Conservation (phyloP, 2,113 vertebrate genomes). For the Rhea pennata region DNA sequence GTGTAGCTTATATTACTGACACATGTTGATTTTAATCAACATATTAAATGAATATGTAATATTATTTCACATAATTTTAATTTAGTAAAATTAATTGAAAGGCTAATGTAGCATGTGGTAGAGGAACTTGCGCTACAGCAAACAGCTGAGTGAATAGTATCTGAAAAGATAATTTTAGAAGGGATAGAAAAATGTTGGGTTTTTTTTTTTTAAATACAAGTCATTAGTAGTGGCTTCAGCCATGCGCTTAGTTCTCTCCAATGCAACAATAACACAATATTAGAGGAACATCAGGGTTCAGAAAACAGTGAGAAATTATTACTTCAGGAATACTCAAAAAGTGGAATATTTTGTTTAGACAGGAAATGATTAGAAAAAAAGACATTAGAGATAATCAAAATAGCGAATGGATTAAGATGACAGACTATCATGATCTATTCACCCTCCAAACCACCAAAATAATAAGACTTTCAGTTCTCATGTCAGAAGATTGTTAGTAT, state of each 20-base stretch:
- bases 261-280: neutral
- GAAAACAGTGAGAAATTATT: neutral
- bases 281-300: neutral
- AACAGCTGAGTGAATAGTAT: neutral
- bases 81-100: neutral
- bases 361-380: neutral
- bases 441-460: neutral
- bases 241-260: neutral
- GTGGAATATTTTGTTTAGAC: neutral
- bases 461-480: neutral
- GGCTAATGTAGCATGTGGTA: neutral
- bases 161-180: neutral
- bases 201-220: neutral
- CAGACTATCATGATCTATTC: neutral
- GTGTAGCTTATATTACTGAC: neutral
- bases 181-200: neutral
- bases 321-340: neutral
- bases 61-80: too few species aligned
- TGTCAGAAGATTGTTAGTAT: neutral
- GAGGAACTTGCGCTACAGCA: neutral
- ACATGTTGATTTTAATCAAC: neutral
- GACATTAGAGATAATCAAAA: neutral
- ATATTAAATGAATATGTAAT: too few species aligned
- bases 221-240: neutral
- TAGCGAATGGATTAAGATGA: neutral